Evolutionary conservation across 2,113 vertebrate species (phyloP).

Genomic region (Jacana jacana): DNA sequence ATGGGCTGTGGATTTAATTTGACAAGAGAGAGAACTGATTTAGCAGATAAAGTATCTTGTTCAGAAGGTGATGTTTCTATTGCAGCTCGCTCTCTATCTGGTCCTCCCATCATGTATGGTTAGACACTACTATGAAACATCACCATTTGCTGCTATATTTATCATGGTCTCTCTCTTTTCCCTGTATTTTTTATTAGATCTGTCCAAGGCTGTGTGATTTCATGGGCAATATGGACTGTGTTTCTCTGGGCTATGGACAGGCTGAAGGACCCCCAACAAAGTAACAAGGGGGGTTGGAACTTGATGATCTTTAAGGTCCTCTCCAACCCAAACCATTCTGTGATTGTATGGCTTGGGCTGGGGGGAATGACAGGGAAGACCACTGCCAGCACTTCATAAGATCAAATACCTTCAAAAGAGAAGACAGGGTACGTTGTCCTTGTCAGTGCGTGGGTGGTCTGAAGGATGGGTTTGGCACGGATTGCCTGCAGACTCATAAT

Average conservation of each 20-base stretch:
- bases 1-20: conserved; percentile 10
- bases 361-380: background rate
- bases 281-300: no score
- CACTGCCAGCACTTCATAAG: background rate
- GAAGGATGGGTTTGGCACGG: background rate
- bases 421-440: background rate
- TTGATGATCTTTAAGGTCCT: no score
- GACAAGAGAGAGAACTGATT: conserved; percentile 5
- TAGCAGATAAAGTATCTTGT: conserved; percentile 8
- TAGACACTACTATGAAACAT: background rate
- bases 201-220: background rate
- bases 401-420: background rate
- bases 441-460: background rate
- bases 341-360: background rate
- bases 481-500: rapidly evolving
- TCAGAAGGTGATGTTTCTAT: conserved; percentile 13
- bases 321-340: no score
- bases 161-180: background rate
- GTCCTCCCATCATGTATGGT: background rate
- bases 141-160: background rate
- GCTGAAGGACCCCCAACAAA: background rate
- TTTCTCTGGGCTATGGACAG: background rate
- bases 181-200: background rate
- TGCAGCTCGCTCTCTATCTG: background rate
- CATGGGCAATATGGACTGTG: rapidly evolving